phyloP scores from a whole-genome alignment of 2,113 vertebrate genomes.

The Furnarius figulus region DNA sequence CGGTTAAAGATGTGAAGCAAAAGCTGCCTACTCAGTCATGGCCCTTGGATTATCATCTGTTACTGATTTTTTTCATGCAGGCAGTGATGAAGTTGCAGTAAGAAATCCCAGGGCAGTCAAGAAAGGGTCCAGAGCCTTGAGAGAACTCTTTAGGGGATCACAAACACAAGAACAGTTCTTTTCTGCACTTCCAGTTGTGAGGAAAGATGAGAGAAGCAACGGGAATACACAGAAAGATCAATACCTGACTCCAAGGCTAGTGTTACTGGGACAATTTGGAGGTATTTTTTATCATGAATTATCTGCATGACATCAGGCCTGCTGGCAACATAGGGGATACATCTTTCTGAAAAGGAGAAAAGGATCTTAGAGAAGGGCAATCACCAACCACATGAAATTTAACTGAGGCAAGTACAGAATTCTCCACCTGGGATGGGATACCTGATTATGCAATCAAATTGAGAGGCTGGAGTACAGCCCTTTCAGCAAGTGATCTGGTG shows the following conservation, averaged over 20 bases:
- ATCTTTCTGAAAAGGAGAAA: neutral
- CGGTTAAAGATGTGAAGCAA: neutral
- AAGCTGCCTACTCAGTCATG: neutral
- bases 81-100: neutral
- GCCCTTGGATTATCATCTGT: neutral
- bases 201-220: neutral
- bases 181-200: neutral
- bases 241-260: neutral
- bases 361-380: neutral
- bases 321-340: fast-evolving
- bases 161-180: neutral
- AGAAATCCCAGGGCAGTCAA: neutral
- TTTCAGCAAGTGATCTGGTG: neutral
- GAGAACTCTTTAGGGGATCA: neutral
- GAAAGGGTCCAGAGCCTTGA: neutral
- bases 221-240: neutral
- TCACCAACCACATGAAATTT: neutral
- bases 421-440: neutral
- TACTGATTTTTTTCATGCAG: neutral
- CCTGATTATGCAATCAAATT: neutral
- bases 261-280: neutral
- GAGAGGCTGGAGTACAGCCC: neutral
- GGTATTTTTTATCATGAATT: neutral
- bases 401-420: neutral
- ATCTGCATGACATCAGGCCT: neutral